Conservation (phyloP, 1,140 invertebrate species). For the Tetramorium alpestre region DNA sequence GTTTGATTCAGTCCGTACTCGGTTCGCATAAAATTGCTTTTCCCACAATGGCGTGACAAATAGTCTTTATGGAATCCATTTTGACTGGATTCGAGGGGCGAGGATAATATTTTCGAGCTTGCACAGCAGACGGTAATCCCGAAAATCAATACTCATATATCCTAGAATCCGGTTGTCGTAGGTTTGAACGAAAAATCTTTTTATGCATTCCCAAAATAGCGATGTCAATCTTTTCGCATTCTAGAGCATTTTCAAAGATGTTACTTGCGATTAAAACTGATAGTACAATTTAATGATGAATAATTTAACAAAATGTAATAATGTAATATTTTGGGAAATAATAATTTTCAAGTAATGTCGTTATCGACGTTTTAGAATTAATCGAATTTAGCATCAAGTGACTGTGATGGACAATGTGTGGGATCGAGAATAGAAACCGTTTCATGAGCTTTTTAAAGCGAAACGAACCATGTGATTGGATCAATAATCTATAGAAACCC, state of each 20-base stretch:
- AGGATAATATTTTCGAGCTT: slow-evolving; percentile 36
- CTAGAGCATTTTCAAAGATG: background rate
- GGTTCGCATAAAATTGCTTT: background rate
- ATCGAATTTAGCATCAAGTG: slow-evolving; percentile 43
- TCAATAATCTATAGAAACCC: slow-evolving; percentile 75
- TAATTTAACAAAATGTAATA: slow-evolving; percentile 24
- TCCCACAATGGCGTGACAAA: slow-evolving; percentile 11
- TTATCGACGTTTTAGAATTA: slow-evolving; percentile 53
- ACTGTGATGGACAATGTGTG: slow-evolving; percentile 22
- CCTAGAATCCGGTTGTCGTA: slow-evolving; percentile 60
- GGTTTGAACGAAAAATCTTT: slow-evolving; percentile 54
- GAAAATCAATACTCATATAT: slow-evolving; percentile 68
- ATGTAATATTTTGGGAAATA: background rate
- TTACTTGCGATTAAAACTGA: background rate
- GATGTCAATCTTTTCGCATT: background rate
- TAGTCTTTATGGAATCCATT: slow-evolving; percentile 16
- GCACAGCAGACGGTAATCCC: background rate
- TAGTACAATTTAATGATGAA: background rate
- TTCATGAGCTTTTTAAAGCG: slow-evolving; percentile 70
- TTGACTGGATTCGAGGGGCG: background rate
- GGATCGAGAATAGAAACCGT: slow-evolving; percentile 70
- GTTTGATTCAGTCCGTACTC: background rate
- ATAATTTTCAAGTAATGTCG: slow-evolving; percentile 55
- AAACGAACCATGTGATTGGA: slow-evolving; percentile 75
- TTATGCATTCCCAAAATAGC: background rate